Percentiles rank a stretch among this genome's conserved stretches.
These are phyloP conservation scores for Meandrina meandrites DNA, from an alignment of 92 coral and sea anemone species.

Conservation along the genomic window DNA sequence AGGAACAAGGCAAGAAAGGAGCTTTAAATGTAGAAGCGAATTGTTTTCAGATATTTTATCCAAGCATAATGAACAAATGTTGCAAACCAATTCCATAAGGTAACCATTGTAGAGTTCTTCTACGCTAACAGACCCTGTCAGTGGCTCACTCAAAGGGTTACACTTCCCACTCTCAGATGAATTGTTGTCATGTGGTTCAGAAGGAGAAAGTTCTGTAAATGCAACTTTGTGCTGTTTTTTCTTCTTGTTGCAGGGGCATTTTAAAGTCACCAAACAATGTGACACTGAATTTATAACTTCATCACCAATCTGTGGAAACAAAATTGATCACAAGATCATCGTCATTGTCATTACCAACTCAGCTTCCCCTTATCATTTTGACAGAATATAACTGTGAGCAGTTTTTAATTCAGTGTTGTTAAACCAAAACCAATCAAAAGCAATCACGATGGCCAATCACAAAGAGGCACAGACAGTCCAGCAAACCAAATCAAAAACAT, in stretches of 20 bases:
- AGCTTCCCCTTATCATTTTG: neutral
- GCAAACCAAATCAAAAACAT: no score
- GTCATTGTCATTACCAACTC: neutral
- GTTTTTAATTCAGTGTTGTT: no score
- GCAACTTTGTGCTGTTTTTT: conserved; percentile 65
- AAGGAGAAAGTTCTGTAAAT: conserved; percentile 28
- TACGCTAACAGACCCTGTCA: conserved; percentile 10
- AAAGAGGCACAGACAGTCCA: no score
- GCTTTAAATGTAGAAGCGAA: conserved; percentile 56
- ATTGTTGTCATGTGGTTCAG: conserved; percentile 4
- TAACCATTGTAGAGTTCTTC: conserved; percentile 72
- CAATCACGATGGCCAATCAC: no score
- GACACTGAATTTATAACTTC: conserved; percentile 44
- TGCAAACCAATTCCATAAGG: conserved; percentile 64
- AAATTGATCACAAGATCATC: neutral
- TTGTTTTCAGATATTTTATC: conserved; percentile 40
- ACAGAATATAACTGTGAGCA: neutral
- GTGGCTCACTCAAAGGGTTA: neutral
- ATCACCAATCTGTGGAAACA: conserved; percentile 42
- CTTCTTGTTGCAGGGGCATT: conserved; percentile 51
- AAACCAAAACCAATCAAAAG: no score
- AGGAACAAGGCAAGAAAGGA: conserved; percentile 69
- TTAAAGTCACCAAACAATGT: conserved; percentile 65
- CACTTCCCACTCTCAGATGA: neutral
- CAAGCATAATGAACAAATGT: conserved; percentile 55